Evolutionary conservation across 2,888 invertebrate genomes (phyloP), one percentile per base, ranked within the genome.

Genomic region (Leucoma salicis): DNA sequence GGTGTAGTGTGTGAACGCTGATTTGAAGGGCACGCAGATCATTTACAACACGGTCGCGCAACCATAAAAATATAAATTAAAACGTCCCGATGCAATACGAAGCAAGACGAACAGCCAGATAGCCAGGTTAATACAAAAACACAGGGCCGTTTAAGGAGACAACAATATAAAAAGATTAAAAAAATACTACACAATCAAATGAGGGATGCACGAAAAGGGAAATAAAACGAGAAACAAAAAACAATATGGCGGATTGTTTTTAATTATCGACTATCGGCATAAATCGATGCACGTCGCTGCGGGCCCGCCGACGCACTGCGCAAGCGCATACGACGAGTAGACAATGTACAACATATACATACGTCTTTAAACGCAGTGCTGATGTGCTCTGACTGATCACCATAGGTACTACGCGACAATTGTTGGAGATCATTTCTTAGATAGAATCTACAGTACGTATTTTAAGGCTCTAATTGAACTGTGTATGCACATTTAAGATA

Each of bases 251-350:
- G 88, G 87, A 88, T 89, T 89, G 89, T 89, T 89, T 89, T 89
- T 89, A 89, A 89, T 89, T 89, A 89, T 87, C 87, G 83, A 88
- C 85, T 88, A 89, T 89, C 87, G 87, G 82, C 86, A 89, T 89
- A 89, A 89, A 89, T 89, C 89, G 87, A 86, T 78, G 79, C 70
- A 68, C 78, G 87, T 86, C 87, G 86, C 87, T 84, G 84, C 77
- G 78, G 80, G 88, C 82, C 75, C 75, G 74, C 74, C 78, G 68
- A 49, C 44, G 66, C 45, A 70, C 57, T 47, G 67, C 70, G 71
- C 73, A 39, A 40, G 70, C 72, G 70, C 72, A 61, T 42, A 44
- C 57, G 35, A 38, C 53, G 78, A 79, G 75, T 62, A 63, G 78
- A 31, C 31, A 28, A 36, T 14, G 1, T 4, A 13, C 18, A 21